Percentiles rank a stretch among this genome's conserved stretches.
Evolutionary conservation across 2,113 vertebrate species (phyloP).

Genomic region (Lucifuga dentata): DNA sequence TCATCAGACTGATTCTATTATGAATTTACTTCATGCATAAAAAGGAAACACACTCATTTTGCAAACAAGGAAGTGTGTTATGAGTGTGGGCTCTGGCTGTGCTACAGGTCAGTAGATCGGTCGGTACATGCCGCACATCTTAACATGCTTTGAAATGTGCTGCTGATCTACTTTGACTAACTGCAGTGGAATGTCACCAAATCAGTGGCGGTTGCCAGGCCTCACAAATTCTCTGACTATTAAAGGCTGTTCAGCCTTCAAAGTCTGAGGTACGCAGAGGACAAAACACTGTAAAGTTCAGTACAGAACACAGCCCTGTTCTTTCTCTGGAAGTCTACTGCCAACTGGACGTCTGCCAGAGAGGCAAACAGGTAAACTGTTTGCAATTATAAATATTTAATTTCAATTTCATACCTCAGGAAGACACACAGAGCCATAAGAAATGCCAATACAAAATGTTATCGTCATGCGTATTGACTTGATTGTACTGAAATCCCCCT

Average conservation of each 20-base stretch:
- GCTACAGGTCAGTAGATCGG: not conserved
- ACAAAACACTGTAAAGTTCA: constrained; percentile 19
- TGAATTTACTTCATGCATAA: too few species aligned
- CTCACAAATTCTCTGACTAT: constrained; percentile 11
- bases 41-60: not conserved
- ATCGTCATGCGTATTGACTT: too few species aligned
- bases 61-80: not conserved
- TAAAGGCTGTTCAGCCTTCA: constrained; percentile 14
- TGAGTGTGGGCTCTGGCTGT: not conserved
- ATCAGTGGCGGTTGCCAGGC: constrained; percentile 17
- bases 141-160: too few species aligned
- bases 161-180: constrained; percentile 2
- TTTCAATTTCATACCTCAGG: too few species aligned
- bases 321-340: not conserved
- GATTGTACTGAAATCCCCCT: too few species aligned
- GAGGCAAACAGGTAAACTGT: not conserved
- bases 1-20: too few species aligned
- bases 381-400: not conserved
- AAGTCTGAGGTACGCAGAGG: constrained; percentile 18
- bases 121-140: not conserved
- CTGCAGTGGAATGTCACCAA: constrained; percentile 33
- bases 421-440: too few species aligned
- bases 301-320: constrained; percentile 31
- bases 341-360: not conserved
- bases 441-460: too few species aligned